A percentile compares a stretch with the other conserved stretches of the same genome.
phyloP scores from a whole-genome alignment of 1,140 invertebrate species.

The Cydia fagiglandana region DNA sequence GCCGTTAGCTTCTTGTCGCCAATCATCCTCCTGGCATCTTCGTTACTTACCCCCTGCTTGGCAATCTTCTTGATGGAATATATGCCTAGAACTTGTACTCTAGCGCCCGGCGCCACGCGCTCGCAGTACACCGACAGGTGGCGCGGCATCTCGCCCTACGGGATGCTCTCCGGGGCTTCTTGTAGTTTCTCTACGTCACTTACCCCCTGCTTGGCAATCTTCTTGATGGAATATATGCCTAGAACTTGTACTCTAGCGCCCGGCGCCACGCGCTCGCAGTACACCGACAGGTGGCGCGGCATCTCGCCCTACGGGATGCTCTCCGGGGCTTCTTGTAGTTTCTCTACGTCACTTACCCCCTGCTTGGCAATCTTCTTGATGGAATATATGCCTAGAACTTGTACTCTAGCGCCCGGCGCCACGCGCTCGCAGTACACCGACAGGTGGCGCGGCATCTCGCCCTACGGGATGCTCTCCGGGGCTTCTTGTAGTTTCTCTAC shows the following conservation, averaged over 20 bases:
- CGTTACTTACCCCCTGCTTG: conserved; percentile 67
- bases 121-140: conserved; percentile 98
- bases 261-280: conserved; percentile 96
- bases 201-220: conserved; percentile 82
- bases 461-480: conserved; percentile 97
- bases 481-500: conserved; percentile 94
- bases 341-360: conserved; percentile 70
- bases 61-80: conserved; percentile 97
- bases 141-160: conserved; percentile 98
- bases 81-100: conserved; percentile 95
- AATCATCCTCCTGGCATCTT: too few species aligned
- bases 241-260: conserved; percentile 96
- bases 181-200: conserved; percentile 86
- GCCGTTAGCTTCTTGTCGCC: too few species aligned
- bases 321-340: conserved; percentile 98
- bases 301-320: conserved; percentile 99
- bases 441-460: conserved; percentile 98
- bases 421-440: conserved; percentile 96
- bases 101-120: conserved; percentile 96
- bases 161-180: conserved; percentile 97
- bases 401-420: conserved; percentile 97
- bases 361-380: conserved; percentile 92
- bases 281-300: conserved; percentile 97
- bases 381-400: conserved; percentile 96
- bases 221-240: conserved; percentile 98